Percentiles rank a stretch among this genome's conserved stretches.
Conservation (phyloP, 1,140 invertebrate species). For the Cydia fagiglandana region DNA sequence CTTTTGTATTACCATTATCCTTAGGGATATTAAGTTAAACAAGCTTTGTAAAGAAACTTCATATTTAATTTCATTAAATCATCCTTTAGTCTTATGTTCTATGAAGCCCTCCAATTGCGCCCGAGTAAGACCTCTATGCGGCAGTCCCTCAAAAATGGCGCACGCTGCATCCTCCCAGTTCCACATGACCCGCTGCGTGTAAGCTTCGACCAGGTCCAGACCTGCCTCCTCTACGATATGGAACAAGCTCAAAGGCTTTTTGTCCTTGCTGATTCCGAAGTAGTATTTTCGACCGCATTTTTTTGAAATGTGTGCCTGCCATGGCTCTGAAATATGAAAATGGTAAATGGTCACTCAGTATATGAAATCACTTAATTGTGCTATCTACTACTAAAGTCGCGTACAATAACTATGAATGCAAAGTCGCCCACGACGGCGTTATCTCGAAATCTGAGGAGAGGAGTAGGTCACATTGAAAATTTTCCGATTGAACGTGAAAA, state of each 20-base stretch:
- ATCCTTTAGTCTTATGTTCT: conserved; percentile 40
- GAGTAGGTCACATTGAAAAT: no score
- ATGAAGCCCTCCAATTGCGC: conserved; percentile 60
- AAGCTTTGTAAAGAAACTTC: not conserved
- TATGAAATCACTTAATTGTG: no score
- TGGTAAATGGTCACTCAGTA: not conserved
- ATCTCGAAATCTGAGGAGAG: no score
- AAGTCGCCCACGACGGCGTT: no score
- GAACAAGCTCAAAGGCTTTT: conserved; percentile 54
- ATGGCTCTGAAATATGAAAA: conserved; percentile 64
- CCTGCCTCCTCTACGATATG: conserved; percentile 52
- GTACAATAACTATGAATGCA: no score
- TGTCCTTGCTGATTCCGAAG: conserved; percentile 48
- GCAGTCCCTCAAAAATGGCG: conserved; percentile 55
- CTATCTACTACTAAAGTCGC: no score
- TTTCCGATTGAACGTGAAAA: no score
- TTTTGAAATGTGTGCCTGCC: conserved; percentile 67
- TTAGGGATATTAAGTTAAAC: not conserved
- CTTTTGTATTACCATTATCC: no score
- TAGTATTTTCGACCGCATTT: conserved; percentile 62
- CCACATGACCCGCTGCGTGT: conserved; percentile 55
- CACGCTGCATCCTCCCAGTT: conserved; percentile 56
- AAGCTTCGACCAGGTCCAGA: conserved; percentile 57
- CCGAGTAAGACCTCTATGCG: conserved; percentile 46
- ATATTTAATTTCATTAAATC: conserved; percentile 30